phyloP scores from a whole-genome alignment of 2,888 invertebrate species.

The Bellardia pandia region DNA sequence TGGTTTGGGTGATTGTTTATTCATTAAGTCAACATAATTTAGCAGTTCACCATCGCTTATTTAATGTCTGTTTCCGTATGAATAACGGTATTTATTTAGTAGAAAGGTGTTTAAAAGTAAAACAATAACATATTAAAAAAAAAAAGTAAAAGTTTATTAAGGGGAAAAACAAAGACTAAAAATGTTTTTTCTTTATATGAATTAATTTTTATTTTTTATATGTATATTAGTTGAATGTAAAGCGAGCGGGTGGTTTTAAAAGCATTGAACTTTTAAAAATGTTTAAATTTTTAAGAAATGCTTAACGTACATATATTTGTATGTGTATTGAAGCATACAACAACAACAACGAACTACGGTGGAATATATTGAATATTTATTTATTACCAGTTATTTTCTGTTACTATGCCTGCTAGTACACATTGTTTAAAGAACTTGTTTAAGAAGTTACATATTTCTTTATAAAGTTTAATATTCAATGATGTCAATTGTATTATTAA shows the following conservation, averaged over 20 bases:
- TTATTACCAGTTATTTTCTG: slow-evolving; percentile 12
- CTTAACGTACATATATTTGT: background rate
- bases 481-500: background rate
- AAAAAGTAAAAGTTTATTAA: slow-evolving; percentile 11
- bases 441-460: too few species aligned
- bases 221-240: background rate
- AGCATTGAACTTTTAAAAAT: slow-evolving; percentile 15
- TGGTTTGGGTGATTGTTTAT: slow-evolving; percentile 20
- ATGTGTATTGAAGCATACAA: too few species aligned
- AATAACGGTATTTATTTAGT: background rate
- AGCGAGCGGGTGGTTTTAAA: background rate
- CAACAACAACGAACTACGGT: background rate
- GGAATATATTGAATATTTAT: slow-evolving; percentile 8
- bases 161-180: background rate
- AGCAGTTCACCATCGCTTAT: background rate
- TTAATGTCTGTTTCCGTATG: slow-evolving; percentile 39
- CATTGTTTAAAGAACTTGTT: background rate
- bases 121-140: background rate
- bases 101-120: slow-evolving; percentile 2
- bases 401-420: background rate
- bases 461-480: too few species aligned
- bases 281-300: background rate
- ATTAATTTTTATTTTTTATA: too few species aligned
- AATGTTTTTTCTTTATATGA: background rate
- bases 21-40: slow-evolving; percentile 50